Percentiles rank a stretch among this genome's conserved stretches.
phyloP scores from a whole-genome alignment of 2,113 vertebrate genomes.

The Irena cyanogastra region DNA sequence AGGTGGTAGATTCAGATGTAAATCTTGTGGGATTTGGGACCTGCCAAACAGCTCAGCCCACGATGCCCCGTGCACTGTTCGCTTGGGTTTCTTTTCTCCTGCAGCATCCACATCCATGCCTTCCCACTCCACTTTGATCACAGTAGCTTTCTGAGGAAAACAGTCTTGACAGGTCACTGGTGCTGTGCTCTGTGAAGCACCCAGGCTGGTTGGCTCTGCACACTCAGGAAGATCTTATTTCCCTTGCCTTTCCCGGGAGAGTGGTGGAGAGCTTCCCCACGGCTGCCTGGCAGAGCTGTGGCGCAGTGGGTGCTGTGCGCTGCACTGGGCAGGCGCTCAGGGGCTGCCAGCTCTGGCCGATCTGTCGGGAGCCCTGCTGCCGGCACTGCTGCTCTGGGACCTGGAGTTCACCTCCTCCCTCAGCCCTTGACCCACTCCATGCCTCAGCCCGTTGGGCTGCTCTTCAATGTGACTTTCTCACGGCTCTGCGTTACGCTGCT shows the following conservation, averaged over 20 bases:
- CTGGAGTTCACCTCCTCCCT: not conserved
- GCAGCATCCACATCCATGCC: fast-evolving
- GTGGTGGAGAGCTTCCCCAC: fast-evolving
- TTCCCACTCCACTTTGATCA: fast-evolving
- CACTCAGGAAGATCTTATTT: fast-evolving
- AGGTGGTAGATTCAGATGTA: not conserved
- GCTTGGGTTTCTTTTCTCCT: not conserved
- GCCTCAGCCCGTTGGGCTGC: not conserved
- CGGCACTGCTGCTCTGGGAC: not conserved
- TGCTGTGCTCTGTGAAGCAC: not conserved
- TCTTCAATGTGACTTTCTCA: not conserved
- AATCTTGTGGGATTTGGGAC: too few relatives aligned
- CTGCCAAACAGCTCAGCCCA: not conserved
- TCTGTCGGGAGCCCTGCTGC: not conserved
- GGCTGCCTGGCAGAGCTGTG: fast-evolving
- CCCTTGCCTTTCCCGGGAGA: not conserved
- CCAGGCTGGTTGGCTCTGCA: not conserved
- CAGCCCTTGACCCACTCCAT: not conserved
- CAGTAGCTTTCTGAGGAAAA: not conserved
- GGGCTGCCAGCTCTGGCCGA: not conserved
- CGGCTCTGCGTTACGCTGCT: not conserved
- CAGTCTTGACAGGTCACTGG: not conserved
- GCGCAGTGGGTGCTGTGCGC: not conserved
- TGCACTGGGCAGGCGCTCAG: too few relatives aligned
- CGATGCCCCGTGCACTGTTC: fast-evolving